These are phyloP conservation scores for Danaus plexippus DNA, from an alignment of 1,140 invertebrate species.

Conservation along the genomic window DNA sequence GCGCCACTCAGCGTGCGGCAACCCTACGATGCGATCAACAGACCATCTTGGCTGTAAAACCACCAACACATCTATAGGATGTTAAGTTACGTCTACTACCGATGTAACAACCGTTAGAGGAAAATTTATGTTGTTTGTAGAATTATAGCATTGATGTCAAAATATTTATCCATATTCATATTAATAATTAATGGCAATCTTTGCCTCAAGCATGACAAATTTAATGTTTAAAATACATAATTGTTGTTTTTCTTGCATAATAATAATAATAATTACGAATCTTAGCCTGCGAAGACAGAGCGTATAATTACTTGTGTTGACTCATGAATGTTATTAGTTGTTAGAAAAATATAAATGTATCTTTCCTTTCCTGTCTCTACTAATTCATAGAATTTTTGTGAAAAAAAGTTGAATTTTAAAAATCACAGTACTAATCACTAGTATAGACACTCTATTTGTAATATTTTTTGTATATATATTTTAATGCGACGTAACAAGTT, in stretches of 20 bases:
- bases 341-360: constrained; percentile 4
- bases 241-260: constrained; percentile 13
- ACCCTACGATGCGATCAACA: constrained; percentile 77
- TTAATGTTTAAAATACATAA: constrained; percentile 18
- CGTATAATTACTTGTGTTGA: constrained; percentile 8
- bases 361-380: constrained; percentile 17
- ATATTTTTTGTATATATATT: too few relatives aligned
- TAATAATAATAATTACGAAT: constrained; percentile 1
- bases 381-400: constrained; percentile 6
- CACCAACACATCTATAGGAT: constrained; percentile 8
- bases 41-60: constrained; percentile 71
- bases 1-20: constrained; percentile 76
- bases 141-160: constrained; percentile 36
- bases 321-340: constrained; percentile 11
- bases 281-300: constrained; percentile 9
- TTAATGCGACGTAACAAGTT: too few relatives aligned
- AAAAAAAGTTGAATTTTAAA: constrained; percentile 17
- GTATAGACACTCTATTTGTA: not conserved
- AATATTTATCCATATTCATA: constrained; percentile 29
- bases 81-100: constrained; percentile 12
- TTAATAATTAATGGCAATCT: constrained; percentile 21
- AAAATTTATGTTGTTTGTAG: constrained; percentile 54
- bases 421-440: constrained; percentile 5
- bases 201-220: constrained; percentile 38
- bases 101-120: constrained; percentile 45